Base-by-base conservation (phyloP, 2,888 invertebrate genomes). In the Clunio marinus region DNA sequence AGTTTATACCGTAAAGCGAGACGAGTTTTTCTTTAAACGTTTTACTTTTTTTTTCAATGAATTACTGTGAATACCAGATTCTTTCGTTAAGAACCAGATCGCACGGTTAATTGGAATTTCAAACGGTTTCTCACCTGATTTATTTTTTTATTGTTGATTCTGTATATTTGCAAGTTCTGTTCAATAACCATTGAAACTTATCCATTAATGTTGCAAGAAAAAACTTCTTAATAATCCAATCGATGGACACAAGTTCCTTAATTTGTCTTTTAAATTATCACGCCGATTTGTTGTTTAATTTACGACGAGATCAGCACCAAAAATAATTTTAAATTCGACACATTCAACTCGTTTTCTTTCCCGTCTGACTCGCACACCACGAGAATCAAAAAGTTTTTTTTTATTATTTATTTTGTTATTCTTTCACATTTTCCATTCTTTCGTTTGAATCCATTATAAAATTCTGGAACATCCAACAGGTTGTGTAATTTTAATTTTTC, bases 1-100 rank as follows among this genome's bases (percentile, higher is more conserved):
- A n/a, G n/a, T n/a, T n/a, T n/a, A n/a, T 51, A 51, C 51, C 51
- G 51, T 51, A 51, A 51, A 51, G 8, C 51, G 51, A 51, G 51
- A 51, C 51, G 51, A 17, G 51, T 13, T 51, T n/a, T n/a, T 7
- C 51, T 7, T 4, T 51, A 13, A 7, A 13, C 51, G 35, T 8
- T 32, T 32, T 32, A 8, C 13, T 32, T 32, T 32, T 13, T 13
- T 32, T 5, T 13, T n/a, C 13, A 32, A 5, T 8, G 7, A 32
- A 13, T 32, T 22, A 51, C 51, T 22, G 22, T 2, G 51, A 51
- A 22, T 51, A 51, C 51, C 22, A 22, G 51, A 51, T 13, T 51
- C 20, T 22, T 22, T n/a, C 22, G 51, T 20, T 51, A 5, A 51
- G 51, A 51, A 13, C 20, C 51, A 51, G 51, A 51, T 32, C 35